Evolutionary conservation across 2,113 vertebrate genomes (phyloP), one percentile per base, ranked within the genome.

Genomic region (Blennius ocellaris): DNA sequence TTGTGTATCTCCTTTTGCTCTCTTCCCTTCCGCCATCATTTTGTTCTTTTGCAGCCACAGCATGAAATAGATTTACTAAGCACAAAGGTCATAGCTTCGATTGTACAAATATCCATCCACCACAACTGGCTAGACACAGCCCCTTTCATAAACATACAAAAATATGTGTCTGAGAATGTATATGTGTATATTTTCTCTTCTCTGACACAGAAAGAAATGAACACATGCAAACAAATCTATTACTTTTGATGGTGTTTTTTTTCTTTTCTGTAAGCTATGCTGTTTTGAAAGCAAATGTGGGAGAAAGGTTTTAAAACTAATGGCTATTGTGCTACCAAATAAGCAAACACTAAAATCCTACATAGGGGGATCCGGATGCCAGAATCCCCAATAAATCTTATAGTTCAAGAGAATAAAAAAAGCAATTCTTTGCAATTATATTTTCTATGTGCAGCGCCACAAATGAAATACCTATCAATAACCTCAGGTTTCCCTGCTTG

Each of bases 281-380:
- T 90, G 90, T 80, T 86, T 88, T 62, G 78, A 90, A 93, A 92
- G 84, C 79, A 90, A 89, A 90, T 80, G 84, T 90, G 89, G 82
- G 84, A 90, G 79, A 75, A 50, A 78, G 75, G 52, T 62, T 84
- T 86, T 78, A 16, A 86, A 93, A 92, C 89, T 93, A 93, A 94
- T 90, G 86, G 82, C 88, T 93, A 92, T 88, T 93, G 84, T 92
- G 90, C 90, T 94, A 94, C 88, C 85, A 93, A 92, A 93, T 92
- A 92, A 92, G 91, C 91, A 93, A 92, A 92, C 86, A 87, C 80
- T 90, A 91, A 93, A 93, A 88, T 89, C 87, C 87, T 93, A 94
- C 84, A 88, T 82, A 91, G 81, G 83, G 87, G 90, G 90, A 93
- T 90, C 88, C 78, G 69, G 87, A 91, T 91, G 91, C 84, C 92